Evolutionary conservation across 2,113 vertebrate genomes (phyloP).

Genomic region (Seriola aureovittata): DNA sequence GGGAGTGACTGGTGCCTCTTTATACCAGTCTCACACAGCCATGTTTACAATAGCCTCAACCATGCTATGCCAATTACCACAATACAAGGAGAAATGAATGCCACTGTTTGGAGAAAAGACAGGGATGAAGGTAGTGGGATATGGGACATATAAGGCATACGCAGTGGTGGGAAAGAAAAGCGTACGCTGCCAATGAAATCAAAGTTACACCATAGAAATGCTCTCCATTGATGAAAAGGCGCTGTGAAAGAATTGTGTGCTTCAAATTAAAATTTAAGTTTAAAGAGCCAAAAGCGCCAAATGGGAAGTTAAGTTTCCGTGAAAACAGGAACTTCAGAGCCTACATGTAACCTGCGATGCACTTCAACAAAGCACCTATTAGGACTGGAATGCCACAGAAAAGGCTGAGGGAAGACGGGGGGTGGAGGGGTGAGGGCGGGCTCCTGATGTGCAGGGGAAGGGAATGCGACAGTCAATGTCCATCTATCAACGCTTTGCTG

Average conservation of each 20-base stretch:
- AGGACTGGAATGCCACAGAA: conserved; percentile 59
- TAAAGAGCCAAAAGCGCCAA: conserved; percentile 43
- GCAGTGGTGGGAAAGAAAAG: not conserved
- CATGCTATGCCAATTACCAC: conserved; percentile 81
- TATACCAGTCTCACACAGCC: conserved; percentile 77
- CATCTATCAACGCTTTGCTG: conserved; percentile 74
- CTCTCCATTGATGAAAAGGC: conserved; percentile 31
- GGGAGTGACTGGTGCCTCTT: conserved; percentile 76
- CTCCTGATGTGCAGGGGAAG: conserved; percentile 64
- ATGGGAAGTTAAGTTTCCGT: conserved; percentile 51
- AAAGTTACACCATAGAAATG: conserved; percentile 36
- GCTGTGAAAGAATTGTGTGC: not conserved
- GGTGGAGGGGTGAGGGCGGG: not conserved
- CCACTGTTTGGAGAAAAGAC: conserved; percentile 57
- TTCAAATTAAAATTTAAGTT: conserved; percentile 41
- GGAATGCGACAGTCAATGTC: conserved; percentile 75
- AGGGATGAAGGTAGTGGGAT: conserved; percentile 14
- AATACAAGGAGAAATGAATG: conserved; percentile 73
- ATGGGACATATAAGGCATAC: conserved; percentile 10
- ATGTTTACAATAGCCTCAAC: conserved; percentile 81
- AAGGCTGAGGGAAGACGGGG: conserved; percentile 32
- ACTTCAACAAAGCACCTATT: conserved; percentile 67
- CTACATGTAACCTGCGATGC: conserved; percentile 35
- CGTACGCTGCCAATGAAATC: conserved; percentile 21
- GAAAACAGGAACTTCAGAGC: conserved; percentile 52